Conservation (phyloP, 2,113 vertebrate genomes). For the Nibea coibor region DNA sequence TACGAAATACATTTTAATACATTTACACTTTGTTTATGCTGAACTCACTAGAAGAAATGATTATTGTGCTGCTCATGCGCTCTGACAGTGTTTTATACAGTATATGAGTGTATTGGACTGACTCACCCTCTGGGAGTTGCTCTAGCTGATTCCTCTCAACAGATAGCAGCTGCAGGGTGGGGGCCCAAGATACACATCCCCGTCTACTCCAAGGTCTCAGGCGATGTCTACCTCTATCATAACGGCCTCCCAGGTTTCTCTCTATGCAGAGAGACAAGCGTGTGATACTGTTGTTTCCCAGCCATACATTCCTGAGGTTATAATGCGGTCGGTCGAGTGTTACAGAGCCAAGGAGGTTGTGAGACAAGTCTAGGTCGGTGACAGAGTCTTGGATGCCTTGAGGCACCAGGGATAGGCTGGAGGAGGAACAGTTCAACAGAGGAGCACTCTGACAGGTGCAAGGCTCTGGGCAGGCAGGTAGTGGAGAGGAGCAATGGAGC, state of each 20-base stretch:
- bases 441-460: slow-evolving; percentile 71
- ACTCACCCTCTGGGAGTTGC: slow-evolving; percentile 88
- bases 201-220: slow-evolving; percentile 26
- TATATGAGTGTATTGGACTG: slow-evolving; percentile 31
- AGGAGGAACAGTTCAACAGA: slow-evolving; percentile 80
- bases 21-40: neutral
- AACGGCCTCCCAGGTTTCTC: neutral
- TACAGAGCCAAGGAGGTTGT: slow-evolving; percentile 73
- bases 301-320: slow-evolving; percentile 72
- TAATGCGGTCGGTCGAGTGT: slow-evolving; percentile 34
- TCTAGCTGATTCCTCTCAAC: slow-evolving; percentile 86
- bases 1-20: neutral
- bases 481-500: slow-evolving; percentile 45
- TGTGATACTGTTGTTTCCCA: slow-evolving; percentile 80
- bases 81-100: slow-evolving; percentile 30
- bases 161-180: slow-evolving; percentile 82
- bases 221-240: slow-evolving; percentile 17
- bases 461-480: slow-evolving; percentile 64
- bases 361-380: slow-evolving; percentile 78
- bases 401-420: slow-evolving; percentile 66
- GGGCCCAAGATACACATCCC: slow-evolving; percentile 80
- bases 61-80: neutral
- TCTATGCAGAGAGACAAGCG: slow-evolving; percentile 78
- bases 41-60: neutral
- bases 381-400: slow-evolving; percentile 59